A percentile compares a stretch with the other conserved stretches of the same genome.
Conservation (phyloP, 1,140 invertebrate genomes). For the Trissolcus basalis region DNA sequence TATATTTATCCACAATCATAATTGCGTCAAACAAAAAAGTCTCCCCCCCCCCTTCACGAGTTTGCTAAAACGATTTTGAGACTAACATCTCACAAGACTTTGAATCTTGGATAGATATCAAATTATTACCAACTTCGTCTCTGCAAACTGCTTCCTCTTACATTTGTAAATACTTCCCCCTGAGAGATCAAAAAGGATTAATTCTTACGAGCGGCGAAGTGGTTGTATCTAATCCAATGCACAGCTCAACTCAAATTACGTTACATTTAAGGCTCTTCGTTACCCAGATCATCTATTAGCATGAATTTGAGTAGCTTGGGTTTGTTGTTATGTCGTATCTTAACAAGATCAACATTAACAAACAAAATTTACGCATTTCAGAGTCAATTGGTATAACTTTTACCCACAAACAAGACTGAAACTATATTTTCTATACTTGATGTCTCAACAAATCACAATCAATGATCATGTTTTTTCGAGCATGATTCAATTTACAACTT, state of each 20-base stretch:
- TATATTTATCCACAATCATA: slow-evolving; percentile 26
- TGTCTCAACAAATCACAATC: too few species aligned
- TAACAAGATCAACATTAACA: slow-evolving; percentile 50
- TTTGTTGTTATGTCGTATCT: slow-evolving; percentile 39
- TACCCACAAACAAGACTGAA: slow-evolving; percentile 7
- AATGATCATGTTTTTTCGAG: too few species aligned
- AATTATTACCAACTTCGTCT: background rate
- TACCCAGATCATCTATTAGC: slow-evolving; percentile 53
- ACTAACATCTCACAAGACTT: too few species aligned
- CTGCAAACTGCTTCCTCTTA: background rate
- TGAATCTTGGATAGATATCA: too few species aligned
- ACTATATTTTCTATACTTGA: slow-evolving; percentile 11
- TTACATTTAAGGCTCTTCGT: slow-evolving; percentile 60
- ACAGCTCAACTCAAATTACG: slow-evolving; percentile 36
- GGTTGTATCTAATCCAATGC: slow-evolving; percentile 48
- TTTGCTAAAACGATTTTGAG: too few species aligned
- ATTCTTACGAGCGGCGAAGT: slow-evolving; percentile 37
- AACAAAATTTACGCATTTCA: slow-evolving; percentile 12
- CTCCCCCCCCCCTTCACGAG: too few species aligned
- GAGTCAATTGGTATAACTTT: slow-evolving; percentile 36
- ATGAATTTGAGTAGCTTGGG: slow-evolving; percentile 56
- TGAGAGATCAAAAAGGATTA: slow-evolving; percentile 28
- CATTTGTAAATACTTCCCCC: slow-evolving; percentile 45
- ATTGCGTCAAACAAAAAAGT: slow-evolving; percentile 16
- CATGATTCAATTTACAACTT: too few species aligned